Evolutionary conservation across 2,888 invertebrate species (phyloP), one percentile per base, ranked within the genome.

Genomic region (Harmothoe impar): DNA sequence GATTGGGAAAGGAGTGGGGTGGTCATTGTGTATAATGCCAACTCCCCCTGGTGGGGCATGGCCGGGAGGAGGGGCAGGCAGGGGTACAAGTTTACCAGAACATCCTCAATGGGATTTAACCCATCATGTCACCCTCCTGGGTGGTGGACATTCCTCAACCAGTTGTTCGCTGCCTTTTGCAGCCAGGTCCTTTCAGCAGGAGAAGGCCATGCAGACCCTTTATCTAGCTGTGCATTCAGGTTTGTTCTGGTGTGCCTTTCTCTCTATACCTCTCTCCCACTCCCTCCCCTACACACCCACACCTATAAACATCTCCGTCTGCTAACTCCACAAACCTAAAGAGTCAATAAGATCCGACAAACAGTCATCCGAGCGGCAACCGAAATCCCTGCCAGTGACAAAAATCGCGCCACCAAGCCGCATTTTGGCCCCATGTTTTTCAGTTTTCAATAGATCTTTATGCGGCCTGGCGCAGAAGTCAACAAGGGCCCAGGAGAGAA

Each of bases 301-400:
- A n/a, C 77, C 77, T 29, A 31, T 15, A 25, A 31, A 25, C 77
- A 31, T 25, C 29, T 15, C 31, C 31, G 31, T 25, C 31, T 5
- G 31, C 77, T 25, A 77, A 77, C 77, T 25, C 77, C 77, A 31
- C 77, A 77, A 77, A 77, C 77, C 31, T 77, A 77, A 77, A 81
- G 81, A 81, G 81, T 81, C 81, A 81, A 81, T 35, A 81, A 17
- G 81, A 33, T 33, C 81, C 35, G 23, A 43, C 81, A 81, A 81
- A 81, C 81, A 81, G 81, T 81, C 81, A 81, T n/a, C 81, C 43
- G 81, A 81, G 81, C 81, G 81, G 35, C 81, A 81, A 81, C 81
- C 81, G 43, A 81, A 81, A 81, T 81, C 81, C 81, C 81, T n/a
- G 43, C 43, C 43, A 43, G 43, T 43, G 72, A 72, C 72, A 72